phyloP scores from a whole-genome alignment of 2,113 vertebrate genomes.

The Odocoileus virginianus region DNA sequence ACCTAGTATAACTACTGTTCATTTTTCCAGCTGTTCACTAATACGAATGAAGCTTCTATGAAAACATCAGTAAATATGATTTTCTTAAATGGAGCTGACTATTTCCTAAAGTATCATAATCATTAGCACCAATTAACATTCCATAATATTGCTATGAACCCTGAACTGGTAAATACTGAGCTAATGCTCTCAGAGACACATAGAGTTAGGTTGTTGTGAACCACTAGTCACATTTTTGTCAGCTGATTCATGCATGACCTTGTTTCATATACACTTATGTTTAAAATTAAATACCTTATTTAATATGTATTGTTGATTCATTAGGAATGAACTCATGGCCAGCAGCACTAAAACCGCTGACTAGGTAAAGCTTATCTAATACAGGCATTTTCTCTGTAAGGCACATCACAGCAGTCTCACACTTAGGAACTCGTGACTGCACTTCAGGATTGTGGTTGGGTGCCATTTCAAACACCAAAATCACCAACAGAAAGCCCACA shows the following conservation, averaged over 20 bases:
- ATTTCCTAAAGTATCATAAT: background rate
- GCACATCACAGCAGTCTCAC: background rate
- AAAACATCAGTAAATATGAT: background rate
- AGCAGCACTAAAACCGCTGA: background rate
- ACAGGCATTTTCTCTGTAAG: background rate
- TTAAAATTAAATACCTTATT: background rate
- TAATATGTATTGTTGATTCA: background rate
- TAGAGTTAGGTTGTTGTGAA: background rate
- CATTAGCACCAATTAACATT: background rate
- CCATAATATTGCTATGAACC: background rate
- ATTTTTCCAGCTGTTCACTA: background rate
- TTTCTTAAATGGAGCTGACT: background rate
- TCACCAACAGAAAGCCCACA: background rate
- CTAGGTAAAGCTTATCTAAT: background rate
- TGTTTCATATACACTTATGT: background rate
- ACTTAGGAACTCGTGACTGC: background rate
- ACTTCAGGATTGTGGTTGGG: background rate
- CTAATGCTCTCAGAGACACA: background rate
- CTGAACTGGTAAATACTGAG: background rate
- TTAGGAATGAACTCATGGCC: background rate
- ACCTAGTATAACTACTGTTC: background rate
- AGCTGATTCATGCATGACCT: background rate
- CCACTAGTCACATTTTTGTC: background rate
- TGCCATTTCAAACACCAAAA: background rate
- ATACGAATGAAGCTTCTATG: background rate